These are phyloP conservation scores for Limonius californicus DNA, from an alignment of 1,140 invertebrate species.

Conservation along the genomic window DNA sequence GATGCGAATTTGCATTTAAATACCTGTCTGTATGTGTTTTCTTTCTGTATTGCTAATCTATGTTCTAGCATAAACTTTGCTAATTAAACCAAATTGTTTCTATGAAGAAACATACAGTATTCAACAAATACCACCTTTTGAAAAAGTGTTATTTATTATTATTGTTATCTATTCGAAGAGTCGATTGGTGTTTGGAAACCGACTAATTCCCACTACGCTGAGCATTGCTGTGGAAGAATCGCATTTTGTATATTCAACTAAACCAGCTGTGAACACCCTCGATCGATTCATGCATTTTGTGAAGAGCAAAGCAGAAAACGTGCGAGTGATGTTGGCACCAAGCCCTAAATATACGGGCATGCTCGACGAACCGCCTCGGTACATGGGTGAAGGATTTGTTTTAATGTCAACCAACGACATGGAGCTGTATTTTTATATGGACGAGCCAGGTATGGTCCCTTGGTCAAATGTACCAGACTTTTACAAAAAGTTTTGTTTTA, in stretches of 20 bases:
- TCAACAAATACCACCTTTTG: too few relatives aligned
- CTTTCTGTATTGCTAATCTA: too few relatives aligned
- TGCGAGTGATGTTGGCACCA: conserved; percentile 81
- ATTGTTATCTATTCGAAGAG: too few relatives aligned
- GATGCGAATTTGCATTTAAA: too few relatives aligned
- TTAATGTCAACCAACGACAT: conserved; percentile 93
- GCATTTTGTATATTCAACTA: conserved; percentile 92
- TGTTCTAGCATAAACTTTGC: too few relatives aligned
- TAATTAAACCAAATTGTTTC: too few relatives aligned
- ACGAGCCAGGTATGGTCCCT: conserved; percentile 68
- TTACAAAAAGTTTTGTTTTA: conserved; percentile 31
- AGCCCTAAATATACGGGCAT: conserved; percentile 89
- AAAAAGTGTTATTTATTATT: too few relatives aligned
- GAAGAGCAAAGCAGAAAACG: conserved; percentile 91
- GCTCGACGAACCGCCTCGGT: conserved; percentile 91
- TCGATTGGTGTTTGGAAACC: conserved; percentile 94
- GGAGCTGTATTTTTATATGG: conserved; percentile 95
- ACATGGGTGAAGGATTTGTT: conserved; percentile 98
- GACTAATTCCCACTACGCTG: conserved; percentile 87
- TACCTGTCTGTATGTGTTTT: too few relatives aligned
- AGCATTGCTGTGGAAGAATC: conserved; percentile 92
- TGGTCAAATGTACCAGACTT: too few relatives aligned
- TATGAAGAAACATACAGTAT: too few relatives aligned
- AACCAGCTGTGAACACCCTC: conserved; percentile 85
- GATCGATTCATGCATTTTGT: conserved; percentile 97